Base-by-base conservation (phyloP, 2,888 invertebrate genomes). In the Microplitis deprimator region DNA sequence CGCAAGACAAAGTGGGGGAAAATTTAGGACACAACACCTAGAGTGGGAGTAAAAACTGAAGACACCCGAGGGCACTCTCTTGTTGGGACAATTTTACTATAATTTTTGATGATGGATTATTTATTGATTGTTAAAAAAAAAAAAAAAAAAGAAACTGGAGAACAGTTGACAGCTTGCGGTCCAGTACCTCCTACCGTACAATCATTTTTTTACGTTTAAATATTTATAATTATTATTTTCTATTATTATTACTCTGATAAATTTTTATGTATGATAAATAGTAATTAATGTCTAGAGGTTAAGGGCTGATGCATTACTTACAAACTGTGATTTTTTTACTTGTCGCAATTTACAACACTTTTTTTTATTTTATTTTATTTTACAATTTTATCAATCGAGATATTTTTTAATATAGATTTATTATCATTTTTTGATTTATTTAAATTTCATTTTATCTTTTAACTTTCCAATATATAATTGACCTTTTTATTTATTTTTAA, bases 251-350 rank as follows among this genome's bases (percentile, higher is more conserved):
- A 64, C 29, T 10, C 5, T 62, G 40, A 38, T 62, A 29, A 6
- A 50, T 73, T 64, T 29, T 68, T 64, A 61, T 77, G 68, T 73
- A 73, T 17, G 41, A 72, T 50, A 68, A 73, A 73, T 73, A 77
- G 73, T 69, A 68, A 59, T 73, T 62, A 73, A 73, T 77, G 77
- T 77, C 68, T 68, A 73, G 39, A 73, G n/a, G 68, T 73, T 77
- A 77, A 74, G 77, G 69, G 77, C 77, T 73, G 69, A 69, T 73
- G 73, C 65, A 74, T 77, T 73, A 77, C 73, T 77, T 77, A 77
- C 70, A 77, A 74, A 62, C 77, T 77, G 77, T 77, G 77, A 77
- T 77, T 77, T 77, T 77, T 77, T 77, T 68, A 77, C 77, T 73
- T 70, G 73, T 73, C 73, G 61, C 10, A 64, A 68, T 50, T 68